Percentiles rank a stretch among this genome's conserved stretches.
Conservation (phyloP, 2,113 vertebrate genomes). For the Eptesicus fuscus region DNA sequence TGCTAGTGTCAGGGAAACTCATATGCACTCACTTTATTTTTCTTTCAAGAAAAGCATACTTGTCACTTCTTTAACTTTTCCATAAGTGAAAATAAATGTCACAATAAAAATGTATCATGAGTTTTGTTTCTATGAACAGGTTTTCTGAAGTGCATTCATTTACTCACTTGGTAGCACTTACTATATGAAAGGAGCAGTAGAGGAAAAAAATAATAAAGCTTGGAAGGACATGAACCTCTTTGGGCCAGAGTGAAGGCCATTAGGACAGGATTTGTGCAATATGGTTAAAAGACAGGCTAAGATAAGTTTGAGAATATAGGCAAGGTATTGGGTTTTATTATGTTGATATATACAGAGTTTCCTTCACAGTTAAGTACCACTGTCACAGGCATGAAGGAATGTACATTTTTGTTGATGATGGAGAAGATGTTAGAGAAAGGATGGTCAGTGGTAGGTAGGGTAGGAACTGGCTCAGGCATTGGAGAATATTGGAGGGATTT, state of each 20-base stretch:
- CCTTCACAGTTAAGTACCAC: background rate
- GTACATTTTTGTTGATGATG: background rate
- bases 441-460: background rate
- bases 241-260: fast-evolving
- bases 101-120: background rate
- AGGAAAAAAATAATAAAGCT: background rate
- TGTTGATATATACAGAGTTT: background rate
- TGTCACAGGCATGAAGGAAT: background rate
- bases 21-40: background rate
- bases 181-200: background rate
- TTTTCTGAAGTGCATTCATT: background rate
- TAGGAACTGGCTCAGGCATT: background rate
- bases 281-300: background rate
- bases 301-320: background rate
- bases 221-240: background rate
- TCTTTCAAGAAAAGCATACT: background rate
- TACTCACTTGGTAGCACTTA: background rate
- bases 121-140: background rate
- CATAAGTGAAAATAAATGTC: background rate
- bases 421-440: background rate
- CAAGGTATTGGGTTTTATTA: background rate
- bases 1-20: background rate
- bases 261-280: background rate
- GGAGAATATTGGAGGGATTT: background rate
- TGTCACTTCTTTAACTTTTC: background rate